These are phyloP conservation scores for Saimiri boliviensis DNA, from an alignment of 2,113 vertebrate species.

Conservation along the genomic window DNA sequence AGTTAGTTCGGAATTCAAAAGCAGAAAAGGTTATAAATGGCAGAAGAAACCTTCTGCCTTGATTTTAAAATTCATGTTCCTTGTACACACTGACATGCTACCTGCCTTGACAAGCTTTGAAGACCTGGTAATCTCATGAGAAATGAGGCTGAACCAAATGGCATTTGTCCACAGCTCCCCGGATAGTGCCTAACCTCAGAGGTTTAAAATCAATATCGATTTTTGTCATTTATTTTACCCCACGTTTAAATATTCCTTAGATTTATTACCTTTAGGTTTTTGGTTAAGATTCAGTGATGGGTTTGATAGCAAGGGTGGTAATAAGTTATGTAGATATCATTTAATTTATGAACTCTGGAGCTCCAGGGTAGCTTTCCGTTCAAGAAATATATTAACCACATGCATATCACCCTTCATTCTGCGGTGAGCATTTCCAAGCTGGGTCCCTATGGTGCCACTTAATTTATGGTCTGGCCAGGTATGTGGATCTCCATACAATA, in stretches of 20 bases:
- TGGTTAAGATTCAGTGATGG: slow-evolving; percentile 53
- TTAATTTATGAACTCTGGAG: slow-evolving; percentile 63
- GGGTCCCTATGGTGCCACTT: slow-evolving; percentile 47
- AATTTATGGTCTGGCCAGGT: slow-evolving; percentile 69
- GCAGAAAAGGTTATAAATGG: slow-evolving; percentile 15
- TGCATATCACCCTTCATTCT: slow-evolving; percentile 62
- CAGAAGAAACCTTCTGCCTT: background rate
- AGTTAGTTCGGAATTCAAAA: slow-evolving; percentile 19
- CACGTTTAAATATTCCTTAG: slow-evolving; percentile 23
- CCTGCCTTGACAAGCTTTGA: slow-evolving; percentile 43
- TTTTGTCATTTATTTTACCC: slow-evolving; percentile 63
- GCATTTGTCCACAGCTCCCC: background rate
- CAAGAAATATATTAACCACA: slow-evolving; percentile 64
- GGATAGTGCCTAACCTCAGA: slow-evolving; percentile 25
- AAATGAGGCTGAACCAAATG: background rate
- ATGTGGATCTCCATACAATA: background rate
- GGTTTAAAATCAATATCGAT: slow-evolving; percentile 55
- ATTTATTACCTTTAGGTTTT: slow-evolving; percentile 49
- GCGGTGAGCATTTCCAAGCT: slow-evolving; percentile 38
- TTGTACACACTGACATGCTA: background rate
- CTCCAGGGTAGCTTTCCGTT: slow-evolving; percentile 54
- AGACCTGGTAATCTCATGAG: background rate
- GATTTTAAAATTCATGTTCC: slow-evolving; percentile 31
- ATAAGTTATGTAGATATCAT: slow-evolving; percentile 47
- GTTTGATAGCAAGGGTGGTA: slow-evolving; percentile 12